These are phyloP conservation scores for Camelus dromedarius DNA, from an alignment of 2,113 vertebrate genomes.

Conservation along the genomic window DNA sequence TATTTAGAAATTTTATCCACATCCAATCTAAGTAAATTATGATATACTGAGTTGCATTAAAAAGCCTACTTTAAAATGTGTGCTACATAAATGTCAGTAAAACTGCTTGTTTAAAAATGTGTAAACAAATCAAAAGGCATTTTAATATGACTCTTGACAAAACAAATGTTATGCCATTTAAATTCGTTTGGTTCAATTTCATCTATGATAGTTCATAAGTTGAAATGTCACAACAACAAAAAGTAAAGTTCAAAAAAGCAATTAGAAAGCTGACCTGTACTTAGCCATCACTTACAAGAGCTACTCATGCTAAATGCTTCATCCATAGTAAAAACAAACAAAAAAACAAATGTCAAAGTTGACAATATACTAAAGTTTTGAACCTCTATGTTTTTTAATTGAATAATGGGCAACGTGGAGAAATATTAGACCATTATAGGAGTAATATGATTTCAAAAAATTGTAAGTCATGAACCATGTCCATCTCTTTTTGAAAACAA, in stretches of 20 bases:
- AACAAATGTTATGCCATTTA: conserved; percentile 46
- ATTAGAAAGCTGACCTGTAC: not conserved
- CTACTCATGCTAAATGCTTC: not conserved
- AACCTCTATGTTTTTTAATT: conserved; percentile 1
- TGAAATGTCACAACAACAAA: conserved; percentile 54
- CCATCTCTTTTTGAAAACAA: not conserved
- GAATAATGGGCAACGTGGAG: not conserved
- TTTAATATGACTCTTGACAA: conserved; percentile 66
- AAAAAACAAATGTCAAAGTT: not conserved
- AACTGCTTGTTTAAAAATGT: conserved; percentile 44
- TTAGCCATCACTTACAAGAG: conserved; percentile 8
- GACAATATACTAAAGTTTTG: conserved; percentile 26
- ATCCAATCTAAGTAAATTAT: not conserved
- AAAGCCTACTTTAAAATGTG: conserved; percentile 54
- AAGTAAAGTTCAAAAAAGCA: conserved; percentile 20
- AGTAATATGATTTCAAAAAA: conserved; percentile 15
- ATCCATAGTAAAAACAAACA: not conserved
- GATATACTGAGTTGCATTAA: not conserved
- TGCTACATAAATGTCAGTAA: conserved; percentile 69
- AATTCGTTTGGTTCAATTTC: conserved; percentile 64
- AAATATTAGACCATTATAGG: not conserved
- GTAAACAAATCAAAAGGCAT: conserved; percentile 64
- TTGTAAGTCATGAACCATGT: not conserved
- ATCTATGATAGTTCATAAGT: not conserved
- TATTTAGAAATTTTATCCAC: conserved; percentile 24